Evolutionary conservation across 2,113 vertebrate species (phyloP), one percentile per base, ranked within the genome.

Genomic region (Centrocercus urophasianus): DNA sequence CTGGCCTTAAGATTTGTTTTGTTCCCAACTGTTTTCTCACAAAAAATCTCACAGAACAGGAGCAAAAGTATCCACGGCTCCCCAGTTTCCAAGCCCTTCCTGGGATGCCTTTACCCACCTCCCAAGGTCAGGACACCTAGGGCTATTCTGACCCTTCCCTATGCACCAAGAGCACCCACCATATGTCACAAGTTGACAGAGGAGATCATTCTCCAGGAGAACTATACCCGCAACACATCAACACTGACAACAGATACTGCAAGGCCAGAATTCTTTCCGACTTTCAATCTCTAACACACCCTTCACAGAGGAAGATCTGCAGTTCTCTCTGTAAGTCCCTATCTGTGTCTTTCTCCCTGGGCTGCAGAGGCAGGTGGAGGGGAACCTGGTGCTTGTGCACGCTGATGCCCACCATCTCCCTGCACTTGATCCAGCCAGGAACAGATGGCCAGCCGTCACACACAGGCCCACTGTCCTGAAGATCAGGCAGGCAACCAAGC

Each of bases 401-500:
- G 0, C 45, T 10, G 75, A 80, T 52, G 38, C 32, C 43, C 18
- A 34, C 65, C 32, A 70, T 38, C 57, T 57, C 38, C 48, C 69
- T 2, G 8, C 3, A 3, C 30, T 66, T 57, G 11, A n/a, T 47
- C 63, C 17, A 10, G 73, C 1, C 0, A 2, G 0, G 10, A 17
- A 8, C 3, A 14, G 6, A 30, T 13, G 6, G 70, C 0, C 45
- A 60, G 18, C 30, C 28, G n/a, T 67, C 70, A 75, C 34, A 10
- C 1, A 0, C 70, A 28, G 12, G 13, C 10, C 13, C 27, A 28
- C 4, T 21, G 28, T 22, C 8, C 1, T 42, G 47, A n/a, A 72
- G 64, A 21, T 22, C 81, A 27, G n/a, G 38, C 3, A 1, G 32
- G 38, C 48, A 80, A 34, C 8, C 3, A 2, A 83, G 63, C 66